Conservation (phyloP, 2,888 invertebrate species). For the Ptychoptera albimana region DNA sequence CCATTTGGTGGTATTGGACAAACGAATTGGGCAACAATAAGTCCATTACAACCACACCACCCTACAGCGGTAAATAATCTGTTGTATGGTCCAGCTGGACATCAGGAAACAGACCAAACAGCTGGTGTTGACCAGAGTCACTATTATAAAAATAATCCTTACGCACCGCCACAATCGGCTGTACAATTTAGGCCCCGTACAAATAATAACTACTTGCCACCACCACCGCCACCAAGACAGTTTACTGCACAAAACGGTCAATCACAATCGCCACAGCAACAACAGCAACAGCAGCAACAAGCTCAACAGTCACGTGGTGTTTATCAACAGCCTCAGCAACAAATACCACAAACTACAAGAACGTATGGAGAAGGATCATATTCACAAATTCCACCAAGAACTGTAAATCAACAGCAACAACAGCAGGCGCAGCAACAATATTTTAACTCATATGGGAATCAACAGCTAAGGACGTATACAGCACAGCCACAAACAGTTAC, state of each 20-base stretch:
- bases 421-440: conserved; percentile 14
- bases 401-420: conserved; percentile 3
- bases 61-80: conserved; percentile 27
- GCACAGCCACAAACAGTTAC: conserved; percentile 10
- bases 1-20: conserved; percentile 23
- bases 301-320: conserved; percentile 4
- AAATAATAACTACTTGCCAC: conserved; percentile 5
- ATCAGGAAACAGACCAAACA: conserved; percentile 21
- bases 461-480: conserved; percentile 12
- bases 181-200: background rate
- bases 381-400: conserved; percentile 13
- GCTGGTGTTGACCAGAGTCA: conserved; percentile 12
- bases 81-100: conserved; percentile 28
- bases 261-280: background rate
- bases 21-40: conserved; percentile 23
- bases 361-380: conserved; percentile 27
- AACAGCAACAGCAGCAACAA: conserved; percentile 1
- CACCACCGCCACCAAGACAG: conserved; percentile 2
- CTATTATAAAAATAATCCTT: conserved; percentile 30
- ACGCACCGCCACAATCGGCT: conserved; percentile 19
- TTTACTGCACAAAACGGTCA: background rate
- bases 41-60: conserved; percentile 23
- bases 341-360: conserved; percentile 14
- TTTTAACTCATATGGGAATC: conserved; percentile 20
- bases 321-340: conserved; percentile 11